Base-by-base conservation (phyloP, 2,797 vertebrate species). In the Brachymystax lenok region DNA sequence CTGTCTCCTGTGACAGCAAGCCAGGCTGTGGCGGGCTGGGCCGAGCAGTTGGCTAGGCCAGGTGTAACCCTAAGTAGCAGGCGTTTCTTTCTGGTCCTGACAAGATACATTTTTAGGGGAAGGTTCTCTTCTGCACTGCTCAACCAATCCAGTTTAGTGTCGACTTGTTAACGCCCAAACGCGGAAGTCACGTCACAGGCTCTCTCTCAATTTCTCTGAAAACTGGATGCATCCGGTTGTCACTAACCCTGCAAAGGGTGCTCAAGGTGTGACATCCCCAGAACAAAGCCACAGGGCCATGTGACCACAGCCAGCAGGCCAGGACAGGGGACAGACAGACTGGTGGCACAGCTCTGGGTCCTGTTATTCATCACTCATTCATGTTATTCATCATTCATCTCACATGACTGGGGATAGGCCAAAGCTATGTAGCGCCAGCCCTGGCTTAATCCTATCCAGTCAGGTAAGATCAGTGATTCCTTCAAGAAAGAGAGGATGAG, bases 1-100 rank as follows among this genome's bases (percentile, higher is more conserved):
- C 33, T 77, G 87, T 92, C 89, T 87, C 82, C 40, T 46, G 40
- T 46, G 40, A 46, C 40, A 46, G 40, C 40, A 0, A 46, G 40
- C 2, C 8, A 46, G 40, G 40, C 28, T 40, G 69, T 90, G 90
- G 52, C 56, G 83, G 21, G 28, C 70, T 71, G 52, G 21, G 35
- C 56, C 69, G 54, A n/a, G 14, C 52, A 54, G 52, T 16, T 54
- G 17, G 54, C 54, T 14, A 59, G 54, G 17, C 40, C 40, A 46
- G 40, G 40, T 46, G 40, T 46, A 12, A 46, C 40, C 40, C 13
- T 3, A 46, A 10, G 10, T 46, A 46, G 10, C 40, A 46, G 10
- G 2, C 2, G 40, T 13, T 46, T 46, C 40, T 46, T 46, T 12
- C 40, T 46, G 40, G 40, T 46, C 40, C 40, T 12, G 10, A 46